phyloP scores from a whole-genome alignment of 2,888 invertebrate genomes.

The Micoletzkya japonica region DNA sequence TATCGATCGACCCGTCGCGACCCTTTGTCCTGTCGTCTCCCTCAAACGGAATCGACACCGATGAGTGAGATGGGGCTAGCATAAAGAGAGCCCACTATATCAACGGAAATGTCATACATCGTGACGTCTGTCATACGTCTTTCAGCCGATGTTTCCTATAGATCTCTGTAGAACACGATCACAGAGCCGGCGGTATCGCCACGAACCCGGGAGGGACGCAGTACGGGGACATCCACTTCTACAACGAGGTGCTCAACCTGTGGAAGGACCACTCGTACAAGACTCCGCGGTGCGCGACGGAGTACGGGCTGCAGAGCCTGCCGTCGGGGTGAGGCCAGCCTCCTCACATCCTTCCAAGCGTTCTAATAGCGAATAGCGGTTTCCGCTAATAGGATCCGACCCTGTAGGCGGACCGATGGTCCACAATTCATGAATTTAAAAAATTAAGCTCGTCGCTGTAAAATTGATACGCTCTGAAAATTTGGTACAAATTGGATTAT shows the following conservation, averaged over 20 bases:
- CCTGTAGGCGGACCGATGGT: no score
- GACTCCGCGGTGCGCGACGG: conserved; percentile 85
- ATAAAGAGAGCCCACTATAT: no score
- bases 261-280: conserved; percentile 82
- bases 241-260: conserved; percentile 78
- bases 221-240: conserved; percentile 87
- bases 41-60: conserved; percentile 76
- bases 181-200: conserved; percentile 74
- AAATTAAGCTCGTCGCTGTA: no score
- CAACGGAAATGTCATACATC: background rate
- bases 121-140: background rate
- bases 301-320: conserved; percentile 91
- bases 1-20: conserved; percentile 72
- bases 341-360: background rate
- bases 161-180: conserved; percentile 13
- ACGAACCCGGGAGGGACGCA: conserved; percentile 75
- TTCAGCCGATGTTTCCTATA: no score
- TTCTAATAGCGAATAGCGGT: no score
- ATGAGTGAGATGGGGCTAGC: conserved; percentile 34
- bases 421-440: no score
- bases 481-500: no score
- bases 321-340: conserved; percentile 68
- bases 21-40: conserved; percentile 86
- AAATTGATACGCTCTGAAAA: no score
- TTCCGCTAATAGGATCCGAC: no score